Base-by-base conservation (phyloP, 2,888 invertebrate species). In the Bruchidius siliquastri region DNA sequence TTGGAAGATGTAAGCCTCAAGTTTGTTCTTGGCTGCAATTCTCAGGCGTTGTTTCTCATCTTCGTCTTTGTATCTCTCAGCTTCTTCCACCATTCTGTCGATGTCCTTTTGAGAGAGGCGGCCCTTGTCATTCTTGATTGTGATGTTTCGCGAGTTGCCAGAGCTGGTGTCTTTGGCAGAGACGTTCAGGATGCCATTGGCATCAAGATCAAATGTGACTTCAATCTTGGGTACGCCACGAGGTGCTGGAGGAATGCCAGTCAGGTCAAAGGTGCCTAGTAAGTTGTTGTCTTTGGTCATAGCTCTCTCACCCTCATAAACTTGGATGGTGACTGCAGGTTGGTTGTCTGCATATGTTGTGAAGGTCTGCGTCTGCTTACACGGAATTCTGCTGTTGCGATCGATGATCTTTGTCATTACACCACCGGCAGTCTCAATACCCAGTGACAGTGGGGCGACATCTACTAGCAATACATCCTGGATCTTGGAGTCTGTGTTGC, bases 41-140 rank as follows among this genome's bases (percentile, higher is more conserved):
- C 90, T 88, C 80, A 92, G 90, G 21, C 90, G 87, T 80, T 93
- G 92, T 81, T 90, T 89, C 75, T 92, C 92, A 80, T 93, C 93
- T 82, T 93, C 93, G 69, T 91, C 92, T 69, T 90, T 90, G 86
- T 92, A 94, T 72, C 87, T 88, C 81, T 94, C 94, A 0, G 94
- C 94, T 77, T 94, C 94, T 2, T 89, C 86, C 49, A 94, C 86
- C 94, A 94, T 95, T 75, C 92, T 88, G 77, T 95, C 94, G 78
- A 95, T 95, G 82, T 95, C 95, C 10, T 92, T 92, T 83, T 94
- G 93, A 21, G 93, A 93, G 71, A 95, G 87, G 6, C 95, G 89
- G 0, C 94, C 94, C 82, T 92, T 93, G 87, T 95, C 94, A 86
- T 95, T 94, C 84, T 93, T 93, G 77, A 95, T 95, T 74, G 92